phyloP scores from a whole-genome alignment of 1,140 invertebrate species.

The Cecropterus lyciades region DNA sequence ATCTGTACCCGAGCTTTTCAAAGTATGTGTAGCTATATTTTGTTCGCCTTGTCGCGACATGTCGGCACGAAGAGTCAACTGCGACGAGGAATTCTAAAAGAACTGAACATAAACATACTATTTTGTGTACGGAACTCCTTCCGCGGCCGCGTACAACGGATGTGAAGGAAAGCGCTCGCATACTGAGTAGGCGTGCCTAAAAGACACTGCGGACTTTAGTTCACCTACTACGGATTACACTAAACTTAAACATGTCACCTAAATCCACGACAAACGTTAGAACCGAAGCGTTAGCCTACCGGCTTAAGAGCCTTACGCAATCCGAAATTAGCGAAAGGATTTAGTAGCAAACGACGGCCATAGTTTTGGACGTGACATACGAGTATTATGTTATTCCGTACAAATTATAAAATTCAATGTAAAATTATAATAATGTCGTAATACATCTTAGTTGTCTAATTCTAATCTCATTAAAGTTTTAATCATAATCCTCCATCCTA shows the following conservation, averaged over 20 bases:
- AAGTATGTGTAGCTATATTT: conserved; percentile 64
- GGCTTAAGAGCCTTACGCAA: conserved; percentile 50
- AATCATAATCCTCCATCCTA: conserved; percentile 61
- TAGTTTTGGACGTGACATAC: conserved; percentile 16
- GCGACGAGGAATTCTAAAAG: conserved; percentile 76
- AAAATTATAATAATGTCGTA: conserved; percentile 40
- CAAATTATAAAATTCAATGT: conserved; percentile 12
- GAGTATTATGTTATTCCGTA: conserved; percentile 1
- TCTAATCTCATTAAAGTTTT: conserved; percentile 76
- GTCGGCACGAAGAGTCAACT: conserved; percentile 74
- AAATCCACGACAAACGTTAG: conserved; percentile 63
- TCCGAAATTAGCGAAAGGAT: conserved; percentile 32
- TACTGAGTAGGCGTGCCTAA: conserved; percentile 81
- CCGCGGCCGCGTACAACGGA: conserved; percentile 78
- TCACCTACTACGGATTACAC: conserved; percentile 74
- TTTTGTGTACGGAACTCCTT: conserved; percentile 81
- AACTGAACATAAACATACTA: conserved; percentile 77
- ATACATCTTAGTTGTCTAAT: conserved; percentile 29
- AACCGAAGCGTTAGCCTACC: conserved; percentile 56
- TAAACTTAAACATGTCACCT: conserved; percentile 78
- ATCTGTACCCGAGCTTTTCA: conserved; percentile 16
- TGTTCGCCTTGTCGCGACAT: conserved; percentile 59
- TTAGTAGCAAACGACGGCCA: conserved; percentile 12
- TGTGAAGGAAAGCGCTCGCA: conserved; percentile 80
- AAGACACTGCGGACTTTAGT: conserved; percentile 80